Base-by-base conservation (phyloP, 92 coral and sea anemone genomes). In the Zoanthus sociatus region DNA sequence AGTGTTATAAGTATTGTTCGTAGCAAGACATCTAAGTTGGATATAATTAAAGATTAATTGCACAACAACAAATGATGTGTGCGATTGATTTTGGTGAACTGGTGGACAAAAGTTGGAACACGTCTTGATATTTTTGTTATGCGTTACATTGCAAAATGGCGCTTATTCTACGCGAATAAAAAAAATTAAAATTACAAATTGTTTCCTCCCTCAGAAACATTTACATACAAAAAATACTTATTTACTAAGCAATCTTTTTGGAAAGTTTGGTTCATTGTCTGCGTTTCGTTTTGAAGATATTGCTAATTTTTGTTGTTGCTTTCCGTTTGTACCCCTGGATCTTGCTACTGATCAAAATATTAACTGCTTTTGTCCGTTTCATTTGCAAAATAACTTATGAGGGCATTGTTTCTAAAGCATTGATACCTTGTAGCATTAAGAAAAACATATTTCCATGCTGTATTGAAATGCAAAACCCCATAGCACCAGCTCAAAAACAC, bases 361-460 rank as follows among this genome's bases (percentile, higher is more conserved):
- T 73, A 55, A 46, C 15, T 16, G 44, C 77, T 72, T 46, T 73
- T 73, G 55, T 73, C 18, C 30, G 78, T 30, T 71, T 71, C 75
- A 71, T 71, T 71, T 71, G 46, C 33, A 33, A 71, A 73, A 73
- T 73, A 12, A 73, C 56, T 73, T 73, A 45, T 72, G 54, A 42
- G 77, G 51, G 77, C 30, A 26, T 72, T 73, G 78, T 73, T 15
- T 73, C 56, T 73, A 73, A 73, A 73, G 78, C 31, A 73, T 54
- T 42, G 11, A 46, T 54, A 26, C 55, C 78, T 73, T 16, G 55
- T 73, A 54, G 78, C 55, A 42, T 9, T 44, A 16, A 73, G 31
- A 73, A 73, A n/a, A 73, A 73, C 56, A n/a, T 73, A 73, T 46
- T 73, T 73, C 26, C 78, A 44, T 73, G 46, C 78, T 73, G 78